These are phyloP conservation scores for Rattus rattus DNA, from an alignment of 2,113 vertebrate genomes.

Conservation along the genomic window DNA sequence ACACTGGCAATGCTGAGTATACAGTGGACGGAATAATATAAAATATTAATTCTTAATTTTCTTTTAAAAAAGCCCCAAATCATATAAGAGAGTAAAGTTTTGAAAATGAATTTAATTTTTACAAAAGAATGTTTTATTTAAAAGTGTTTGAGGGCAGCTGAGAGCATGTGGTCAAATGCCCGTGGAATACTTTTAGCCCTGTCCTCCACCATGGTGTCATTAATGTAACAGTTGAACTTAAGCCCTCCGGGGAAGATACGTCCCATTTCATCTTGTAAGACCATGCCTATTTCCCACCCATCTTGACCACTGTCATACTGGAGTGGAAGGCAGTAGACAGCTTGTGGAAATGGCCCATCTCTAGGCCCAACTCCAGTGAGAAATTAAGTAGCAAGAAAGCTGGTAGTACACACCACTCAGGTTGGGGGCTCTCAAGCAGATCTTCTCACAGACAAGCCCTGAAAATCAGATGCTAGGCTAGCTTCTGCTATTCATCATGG, in stretches of 20 bases:
- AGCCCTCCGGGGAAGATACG: slow-evolving; percentile 44
- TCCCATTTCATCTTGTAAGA: slow-evolving; percentile 59
- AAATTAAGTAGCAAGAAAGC: slow-evolving; percentile 51
- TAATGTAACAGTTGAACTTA: slow-evolving; percentile 26
- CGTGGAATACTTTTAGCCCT: slow-evolving; percentile 39
- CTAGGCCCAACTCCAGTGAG: slow-evolving; percentile 54
- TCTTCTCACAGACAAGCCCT: slow-evolving; percentile 12
- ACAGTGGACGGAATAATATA: slow-evolving; percentile 12
- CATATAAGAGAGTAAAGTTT: not conserved
- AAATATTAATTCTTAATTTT: too few relatives aligned
- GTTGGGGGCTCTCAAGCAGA: not conserved
- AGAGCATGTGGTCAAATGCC: slow-evolving; percentile 9
- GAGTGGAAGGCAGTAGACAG: slow-evolving; percentile 7
- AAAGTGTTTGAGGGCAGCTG: slow-evolving; percentile 19
- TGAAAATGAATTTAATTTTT: not conserved
- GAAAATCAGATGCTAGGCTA: slow-evolving; percentile 65
- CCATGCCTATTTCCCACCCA: slow-evolving; percentile 46
- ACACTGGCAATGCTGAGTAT: not conserved
- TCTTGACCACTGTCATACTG: slow-evolving; percentile 36
- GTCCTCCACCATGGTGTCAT: not conserved
- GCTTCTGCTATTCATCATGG: not conserved
- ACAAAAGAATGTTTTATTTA: not conserved
- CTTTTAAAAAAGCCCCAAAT: not conserved
- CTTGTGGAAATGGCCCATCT: slow-evolving; percentile 47
- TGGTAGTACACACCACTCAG: slow-evolving; percentile 10